Evolutionary conservation across 2,888 invertebrate genomes (phyloP), one percentile per base, ranked within the genome.

Genomic region (Atrina japonica): DNA sequence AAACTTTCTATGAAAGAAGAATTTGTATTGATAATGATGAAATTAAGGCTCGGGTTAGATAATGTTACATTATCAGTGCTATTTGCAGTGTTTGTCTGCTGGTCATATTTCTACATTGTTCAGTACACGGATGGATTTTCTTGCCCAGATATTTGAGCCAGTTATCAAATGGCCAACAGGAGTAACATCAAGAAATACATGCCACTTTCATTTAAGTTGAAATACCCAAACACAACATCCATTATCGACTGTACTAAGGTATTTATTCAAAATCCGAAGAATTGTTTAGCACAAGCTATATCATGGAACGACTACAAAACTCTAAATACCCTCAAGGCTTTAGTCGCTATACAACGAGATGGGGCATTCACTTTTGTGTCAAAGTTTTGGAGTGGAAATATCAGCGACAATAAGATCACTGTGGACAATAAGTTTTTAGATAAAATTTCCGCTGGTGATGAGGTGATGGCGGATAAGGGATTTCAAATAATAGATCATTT

Each of bases 251-350:
- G 61, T 49, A 56, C 56, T 9, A 30, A 56, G 56, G 30, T 29
- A 3, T 30, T 56, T 35, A 25, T 56, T 9, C 56, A 61, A 23
- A 61, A 61, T 18, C 61, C 61, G 27, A 61, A 49, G 21, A 61
- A 49, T 21, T 61, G 43, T 43, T 41, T n/a, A 11, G 49, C 61
- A n/a, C 61, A 49, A 30, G 49, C 49, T 49, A 49, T 29, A 21
- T 49, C 61, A 30, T 61, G 49, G 61, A 61, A 49, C 25, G 49
- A 61, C n/a, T 61, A 61, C 16, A 61, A 49, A 30, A 30, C 61
- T 2, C 41, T 27, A n/a, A 49, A 61, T 21, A 61, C 61, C 18
- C 30, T 61, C 6, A 61, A 61, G 29, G 61, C 61, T 11, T 49
- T 61, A 1, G 61, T 61, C 16, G 61, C 61, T 21, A 61, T 61